Evolutionary conservation across 2,797 vertebrate genomes (phyloP), one percentile per base, ranked within the genome.

Genomic region (Phoeniculus purpureus): DNA sequence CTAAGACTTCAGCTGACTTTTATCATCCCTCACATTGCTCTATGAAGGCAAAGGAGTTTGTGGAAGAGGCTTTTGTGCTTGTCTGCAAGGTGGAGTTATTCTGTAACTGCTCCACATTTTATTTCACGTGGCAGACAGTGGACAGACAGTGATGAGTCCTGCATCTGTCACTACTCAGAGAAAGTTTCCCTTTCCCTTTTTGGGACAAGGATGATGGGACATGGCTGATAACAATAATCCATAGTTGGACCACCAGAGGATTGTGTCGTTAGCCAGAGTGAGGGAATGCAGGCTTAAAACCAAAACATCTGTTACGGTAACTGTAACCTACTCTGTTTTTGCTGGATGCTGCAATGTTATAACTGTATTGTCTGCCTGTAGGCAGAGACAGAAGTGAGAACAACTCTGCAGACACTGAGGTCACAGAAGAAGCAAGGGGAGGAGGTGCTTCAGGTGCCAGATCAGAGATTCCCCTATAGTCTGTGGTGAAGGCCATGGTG

Each of bases 201-300:
- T 59, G 64, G 90, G 56, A 78, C 85, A 71, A 87, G 81, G 50
- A 85, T 66, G 56, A 54, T 66, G 76, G 73, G 86, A 56, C 85
- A 58, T 78, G 79, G 74, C 62, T 92, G 81, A 96, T 93, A 95
- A 66, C 45, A 83, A 51, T 78, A 89, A 90, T 59, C 90, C 90
- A 34, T 94, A 87, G 87, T 94, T 92, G 94, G 92, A 66, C 78
- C 90, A 78, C 70, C n/a, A 73, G 70, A 87, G 93, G 66, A 92
- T 85, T 89, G 70, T 95, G 86, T 85, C 84, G 40, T 92, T 81
- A 94, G 43, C 50, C 56, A 66, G 65, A 78, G 40, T 67, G 71
- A 73, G 95, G n/a, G 84, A 93, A 92, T 85, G 73, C 31, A 75
- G 73, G 43, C 31, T 65, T 70, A 90, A 94, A 92, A 93, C 66